Percentiles rank a stretch among this genome's conserved stretches.
Evolutionary conservation across 2,797 vertebrate genomes (phyloP).

Genomic region (Myotis planiceps): DNA sequence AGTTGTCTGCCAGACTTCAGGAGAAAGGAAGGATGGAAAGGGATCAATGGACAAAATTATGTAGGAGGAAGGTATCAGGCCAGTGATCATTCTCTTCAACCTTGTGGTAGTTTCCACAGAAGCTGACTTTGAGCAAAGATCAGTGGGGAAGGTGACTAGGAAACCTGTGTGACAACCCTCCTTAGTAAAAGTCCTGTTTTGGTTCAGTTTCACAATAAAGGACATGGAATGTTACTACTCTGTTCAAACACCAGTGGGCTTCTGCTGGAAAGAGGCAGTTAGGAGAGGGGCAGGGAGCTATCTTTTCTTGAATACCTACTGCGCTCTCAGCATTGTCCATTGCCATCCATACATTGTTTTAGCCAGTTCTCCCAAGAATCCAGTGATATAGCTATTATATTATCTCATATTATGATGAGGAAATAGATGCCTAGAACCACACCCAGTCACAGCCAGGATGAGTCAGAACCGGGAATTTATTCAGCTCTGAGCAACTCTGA

Average conservation of each 20-base stretch:
- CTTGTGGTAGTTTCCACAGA: constrained; percentile 12
- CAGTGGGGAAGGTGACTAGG: neutral
- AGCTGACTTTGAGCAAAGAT: neutral
- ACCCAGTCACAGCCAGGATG: neutral
- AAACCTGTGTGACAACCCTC: neutral
- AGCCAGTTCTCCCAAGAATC: neutral
- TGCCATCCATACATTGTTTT: neutral
- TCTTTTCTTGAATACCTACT: neutral
- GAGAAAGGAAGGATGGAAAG: neutral
- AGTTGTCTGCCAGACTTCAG: neutral
- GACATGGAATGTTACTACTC: neutral
- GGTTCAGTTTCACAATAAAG: neutral
- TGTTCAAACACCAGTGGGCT: neutral
- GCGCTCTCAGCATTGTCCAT: neutral
- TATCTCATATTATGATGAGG: constrained; percentile 24
- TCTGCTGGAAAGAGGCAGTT: neutral
- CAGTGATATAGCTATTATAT: neutral
- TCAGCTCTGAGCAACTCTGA: neutral
- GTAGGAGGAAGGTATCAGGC: neutral
- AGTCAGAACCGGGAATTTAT: neutral
- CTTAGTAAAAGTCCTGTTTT: neutral
- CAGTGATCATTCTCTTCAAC: neutral
- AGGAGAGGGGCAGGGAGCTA: neutral
- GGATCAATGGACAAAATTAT: neutral
- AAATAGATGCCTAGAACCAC: neutral